A percentile compares a stretch with the other conserved stretches of the same genome.
Conservation (phyloP, 2,797 vertebrate species). For the Pseudochirops corinnae region DNA sequence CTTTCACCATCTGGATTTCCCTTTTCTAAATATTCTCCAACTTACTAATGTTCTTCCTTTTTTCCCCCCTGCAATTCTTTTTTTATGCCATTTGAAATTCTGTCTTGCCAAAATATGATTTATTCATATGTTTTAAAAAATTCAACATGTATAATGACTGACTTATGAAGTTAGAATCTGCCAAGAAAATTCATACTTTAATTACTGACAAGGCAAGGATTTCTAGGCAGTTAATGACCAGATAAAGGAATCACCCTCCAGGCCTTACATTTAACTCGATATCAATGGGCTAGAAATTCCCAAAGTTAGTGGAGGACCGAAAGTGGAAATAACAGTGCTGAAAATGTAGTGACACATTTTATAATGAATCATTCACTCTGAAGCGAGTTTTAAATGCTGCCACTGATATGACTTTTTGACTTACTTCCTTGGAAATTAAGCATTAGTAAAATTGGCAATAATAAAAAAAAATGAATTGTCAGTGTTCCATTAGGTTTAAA, state of each 20-base stretch:
- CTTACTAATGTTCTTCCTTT: not conserved
- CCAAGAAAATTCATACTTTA: constrained; percentile 6
- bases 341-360: not conserved
- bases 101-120: not conserved
- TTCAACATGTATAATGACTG: not conserved
- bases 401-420: not conserved
- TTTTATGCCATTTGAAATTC: not conserved
- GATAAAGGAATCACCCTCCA: not conserved
- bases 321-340: not conserved
- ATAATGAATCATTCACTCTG: not conserved
- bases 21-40: not conserved
- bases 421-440: not conserved
- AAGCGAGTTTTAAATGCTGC: not conserved
- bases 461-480: constrained; percentile 26
- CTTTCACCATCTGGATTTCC: not conserved
- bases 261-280: not conserved
- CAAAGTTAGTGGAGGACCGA: not conserved
- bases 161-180: constrained; percentile 5
- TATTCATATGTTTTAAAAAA: not conserved
- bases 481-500: not conserved
- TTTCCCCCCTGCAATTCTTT: not conserved
- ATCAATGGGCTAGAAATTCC: not conserved
- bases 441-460: not conserved
- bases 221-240: not conserved
- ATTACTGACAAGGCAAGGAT: not conserved